Conservation (phyloP, 1,140 invertebrate species). For the Archivesica marissinica region DNA sequence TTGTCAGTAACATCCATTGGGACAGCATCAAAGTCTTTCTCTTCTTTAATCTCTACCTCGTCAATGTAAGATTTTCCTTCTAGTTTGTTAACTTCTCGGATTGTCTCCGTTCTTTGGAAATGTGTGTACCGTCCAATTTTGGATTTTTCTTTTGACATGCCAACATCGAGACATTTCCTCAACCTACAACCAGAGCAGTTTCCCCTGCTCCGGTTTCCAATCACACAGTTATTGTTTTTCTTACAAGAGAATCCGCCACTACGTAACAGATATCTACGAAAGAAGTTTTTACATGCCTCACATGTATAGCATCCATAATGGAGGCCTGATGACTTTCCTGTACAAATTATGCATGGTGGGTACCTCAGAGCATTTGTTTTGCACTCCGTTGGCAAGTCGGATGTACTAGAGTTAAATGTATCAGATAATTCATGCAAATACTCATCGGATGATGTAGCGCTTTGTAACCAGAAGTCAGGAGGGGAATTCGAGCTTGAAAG, state of each 20-base stretch:
- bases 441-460: neutral
- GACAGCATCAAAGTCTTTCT: neutral
- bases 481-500: neutral
- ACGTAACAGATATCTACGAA: constrained; percentile 45
- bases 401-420: neutral
- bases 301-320: constrained; percentile 85
- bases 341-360: constrained; percentile 84
- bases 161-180: constrained; percentile 78
- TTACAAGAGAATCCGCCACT: constrained; percentile 51
- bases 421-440: neutral
- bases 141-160: constrained; percentile 79
- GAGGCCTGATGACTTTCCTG: constrained; percentile 84
- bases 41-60: neutral
- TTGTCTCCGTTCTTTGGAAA: constrained; percentile 66
- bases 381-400: constrained; percentile 1
- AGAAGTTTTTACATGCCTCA: constrained; percentile 84
- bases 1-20: neutral
- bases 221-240: constrained; percentile 46
- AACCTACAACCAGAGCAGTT: constrained; percentile 57
- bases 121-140: constrained; percentile 68
- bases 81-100: constrained; percentile 64
- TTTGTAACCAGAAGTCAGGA: neutral
- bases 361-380: constrained; percentile 58
- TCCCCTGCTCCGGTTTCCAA: constrained; percentile 46
- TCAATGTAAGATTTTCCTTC: constrained; percentile 39